Evolutionary conservation across 2,888 invertebrate species (phyloP).

Genomic region (Thecocarcelia acutangulata): DNA sequence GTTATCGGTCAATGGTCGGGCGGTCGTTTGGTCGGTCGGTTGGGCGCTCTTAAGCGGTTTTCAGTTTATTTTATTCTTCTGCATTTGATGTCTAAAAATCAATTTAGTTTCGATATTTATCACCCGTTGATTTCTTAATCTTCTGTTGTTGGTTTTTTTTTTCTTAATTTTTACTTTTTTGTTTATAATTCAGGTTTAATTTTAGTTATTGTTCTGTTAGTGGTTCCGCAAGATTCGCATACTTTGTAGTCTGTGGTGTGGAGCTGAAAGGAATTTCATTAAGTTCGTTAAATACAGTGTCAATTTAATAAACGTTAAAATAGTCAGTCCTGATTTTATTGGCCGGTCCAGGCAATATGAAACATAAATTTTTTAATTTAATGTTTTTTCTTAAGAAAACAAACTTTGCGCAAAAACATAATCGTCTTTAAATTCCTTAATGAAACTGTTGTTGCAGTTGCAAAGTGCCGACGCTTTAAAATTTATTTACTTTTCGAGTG

Average conservation of each 20-base stretch:
- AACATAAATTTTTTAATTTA: slow-evolving; percentile 24
- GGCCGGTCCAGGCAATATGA: background rate
- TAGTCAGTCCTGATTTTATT: no score
- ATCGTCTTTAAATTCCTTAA: slow-evolving; percentile 28
- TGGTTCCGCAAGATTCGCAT: background rate
- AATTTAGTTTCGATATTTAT: slow-evolving; percentile 63
- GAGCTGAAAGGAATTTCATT: slow-evolving; percentile 31
- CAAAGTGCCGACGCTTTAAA: slow-evolving; percentile 62
- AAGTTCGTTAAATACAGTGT: slow-evolving; percentile 58
- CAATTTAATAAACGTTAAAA: slow-evolving; percentile 68
- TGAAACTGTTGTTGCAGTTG: slow-evolving; percentile 17
- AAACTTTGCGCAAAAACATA: background rate
- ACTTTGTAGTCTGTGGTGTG: background rate
- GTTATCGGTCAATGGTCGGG: background rate
- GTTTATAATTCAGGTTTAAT: slow-evolving; percentile 1
- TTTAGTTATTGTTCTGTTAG: background rate
- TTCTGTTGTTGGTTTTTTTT: slow-evolving; percentile 1
- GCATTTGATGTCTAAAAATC: slow-evolving; percentile 56
- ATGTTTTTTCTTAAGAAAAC: slow-evolving; percentile 57
- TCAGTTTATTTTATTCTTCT: background rate
- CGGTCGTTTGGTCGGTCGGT: no score
- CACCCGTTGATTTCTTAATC: slow-evolving; percentile 68
- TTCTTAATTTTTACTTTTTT: background rate
- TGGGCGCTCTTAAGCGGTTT: background rate
- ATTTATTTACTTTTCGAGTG: slow-evolving; percentile 70